Percentiles rank a stretch among this genome's conserved stretches.
phyloP scores from a whole-genome alignment of 2,113 vertebrate species.

The Eira barbara region DNA sequence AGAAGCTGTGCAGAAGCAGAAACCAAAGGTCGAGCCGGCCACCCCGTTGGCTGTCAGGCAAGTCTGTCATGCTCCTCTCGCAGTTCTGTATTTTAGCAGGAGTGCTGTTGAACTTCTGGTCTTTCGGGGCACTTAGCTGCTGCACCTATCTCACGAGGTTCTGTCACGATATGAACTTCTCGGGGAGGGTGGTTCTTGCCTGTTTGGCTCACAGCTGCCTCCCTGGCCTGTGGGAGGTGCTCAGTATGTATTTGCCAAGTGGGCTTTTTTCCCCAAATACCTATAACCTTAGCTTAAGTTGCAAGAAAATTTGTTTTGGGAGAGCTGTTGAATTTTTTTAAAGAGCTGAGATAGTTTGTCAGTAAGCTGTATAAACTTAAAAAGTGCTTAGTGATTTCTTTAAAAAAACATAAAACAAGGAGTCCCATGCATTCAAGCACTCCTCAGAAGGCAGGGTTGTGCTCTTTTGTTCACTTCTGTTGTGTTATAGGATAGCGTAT shows the following conservation, averaged over 20 bases:
- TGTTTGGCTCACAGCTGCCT: background rate
- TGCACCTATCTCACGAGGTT: background rate
- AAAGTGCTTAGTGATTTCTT: background rate
- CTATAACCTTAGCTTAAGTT: background rate
- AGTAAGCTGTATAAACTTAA: background rate
- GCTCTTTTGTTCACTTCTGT: background rate
- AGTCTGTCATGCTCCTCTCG: background rate
- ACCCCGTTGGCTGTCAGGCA: slow-evolving; percentile 93
- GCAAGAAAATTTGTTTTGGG: no score
- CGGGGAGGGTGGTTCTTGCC: background rate
- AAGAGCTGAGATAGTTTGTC: background rate
- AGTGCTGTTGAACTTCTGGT: background rate
- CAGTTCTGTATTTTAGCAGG: background rate
- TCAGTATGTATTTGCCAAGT: background rate
- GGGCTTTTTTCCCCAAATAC: no score
- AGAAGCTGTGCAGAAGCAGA: slow-evolving; percentile 92
- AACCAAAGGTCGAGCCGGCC: slow-evolving; percentile 95
- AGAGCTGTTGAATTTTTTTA: background rate
- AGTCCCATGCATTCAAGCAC: accelerated
- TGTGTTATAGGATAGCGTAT: background rate
- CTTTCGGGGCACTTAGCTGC: background rate
- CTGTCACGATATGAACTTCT: background rate
- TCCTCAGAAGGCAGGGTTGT: background rate
- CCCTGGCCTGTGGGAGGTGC: background rate
- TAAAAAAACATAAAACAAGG: background rate